Percentiles rank a stretch among this genome's conserved stretches.
phyloP scores from a whole-genome alignment of 2,797 vertebrate genomes.

The Podargus strigoides region DNA sequence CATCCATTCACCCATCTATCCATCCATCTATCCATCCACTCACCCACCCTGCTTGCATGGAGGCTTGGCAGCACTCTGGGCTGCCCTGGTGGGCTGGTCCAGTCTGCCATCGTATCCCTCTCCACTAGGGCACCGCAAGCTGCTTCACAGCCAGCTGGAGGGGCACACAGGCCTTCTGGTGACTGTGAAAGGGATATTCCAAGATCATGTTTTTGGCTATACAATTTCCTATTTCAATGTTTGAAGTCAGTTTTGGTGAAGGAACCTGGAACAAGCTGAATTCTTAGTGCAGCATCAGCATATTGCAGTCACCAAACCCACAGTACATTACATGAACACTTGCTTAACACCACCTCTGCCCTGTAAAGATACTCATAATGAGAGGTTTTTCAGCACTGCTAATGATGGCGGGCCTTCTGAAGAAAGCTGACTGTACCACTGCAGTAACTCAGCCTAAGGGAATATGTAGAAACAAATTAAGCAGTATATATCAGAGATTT shows the following conservation, averaged over 20 bases:
- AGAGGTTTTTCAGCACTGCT: background rate
- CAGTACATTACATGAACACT: background rate
- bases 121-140: background rate
- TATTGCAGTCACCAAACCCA: background rate
- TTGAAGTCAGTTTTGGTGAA: background rate
- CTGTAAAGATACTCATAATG: background rate
- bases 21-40: background rate
- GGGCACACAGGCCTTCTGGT: background rate
- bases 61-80: background rate
- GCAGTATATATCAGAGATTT: background rate
- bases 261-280: background rate
- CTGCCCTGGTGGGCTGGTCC: background rate
- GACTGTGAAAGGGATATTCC: background rate
- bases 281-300: background rate
- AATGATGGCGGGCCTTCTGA: background rate
- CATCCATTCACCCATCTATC: background rate
- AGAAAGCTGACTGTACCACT: background rate
- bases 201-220: rapidly evolving
- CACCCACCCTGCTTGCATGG: background rate
- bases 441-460: background rate
- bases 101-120: too few species aligned
- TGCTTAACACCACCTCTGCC: background rate
- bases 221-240: rapidly evolving
- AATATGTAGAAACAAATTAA: slow-evolving; percentile 1
- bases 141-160: background rate